Evolutionary conservation across 2,113 vertebrate genomes (phyloP).

Genomic region (Verasper variegatus): DNA sequence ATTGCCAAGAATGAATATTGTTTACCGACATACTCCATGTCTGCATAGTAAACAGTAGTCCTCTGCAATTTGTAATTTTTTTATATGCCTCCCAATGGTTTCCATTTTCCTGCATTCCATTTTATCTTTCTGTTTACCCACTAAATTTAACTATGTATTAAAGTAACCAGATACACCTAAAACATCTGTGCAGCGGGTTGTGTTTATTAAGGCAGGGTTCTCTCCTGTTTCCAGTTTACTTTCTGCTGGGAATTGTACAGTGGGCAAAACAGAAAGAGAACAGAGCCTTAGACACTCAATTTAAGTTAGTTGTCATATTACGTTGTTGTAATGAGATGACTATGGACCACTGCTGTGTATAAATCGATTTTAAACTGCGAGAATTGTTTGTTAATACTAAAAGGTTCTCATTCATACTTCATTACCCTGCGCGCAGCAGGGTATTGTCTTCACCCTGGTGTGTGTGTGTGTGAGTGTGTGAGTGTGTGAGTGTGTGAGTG

Average conservation of each 20-base stretch:
- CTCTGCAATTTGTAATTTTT: neutral
- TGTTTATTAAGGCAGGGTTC: too few species aligned
- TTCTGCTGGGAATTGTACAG: neutral
- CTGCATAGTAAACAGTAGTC: neutral
- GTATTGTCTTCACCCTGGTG: neutral
- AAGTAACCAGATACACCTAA: too few species aligned
- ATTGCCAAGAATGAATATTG: neutral
- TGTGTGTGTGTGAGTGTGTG: neutral
- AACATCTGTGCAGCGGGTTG: neutral
- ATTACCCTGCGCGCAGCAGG: neutral
- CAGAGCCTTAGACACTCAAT: neutral
- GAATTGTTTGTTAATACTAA: neutral
- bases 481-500: neutral
- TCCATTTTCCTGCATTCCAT: too few species aligned
- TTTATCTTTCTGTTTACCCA: too few species aligned
- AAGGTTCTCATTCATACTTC: neutral
- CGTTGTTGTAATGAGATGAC: neutral
- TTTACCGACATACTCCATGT: neutral
- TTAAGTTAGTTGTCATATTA: neutral
- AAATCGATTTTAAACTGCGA: neutral
- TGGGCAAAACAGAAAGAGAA: neutral
- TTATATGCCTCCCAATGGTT: neutral
- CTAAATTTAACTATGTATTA: too few species aligned
- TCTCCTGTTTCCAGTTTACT: too few species aligned
- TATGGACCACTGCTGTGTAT: neutral